phyloP scores from a whole-genome alignment of 2,888 invertebrate species.

The Drosophila kuntzei region DNA sequence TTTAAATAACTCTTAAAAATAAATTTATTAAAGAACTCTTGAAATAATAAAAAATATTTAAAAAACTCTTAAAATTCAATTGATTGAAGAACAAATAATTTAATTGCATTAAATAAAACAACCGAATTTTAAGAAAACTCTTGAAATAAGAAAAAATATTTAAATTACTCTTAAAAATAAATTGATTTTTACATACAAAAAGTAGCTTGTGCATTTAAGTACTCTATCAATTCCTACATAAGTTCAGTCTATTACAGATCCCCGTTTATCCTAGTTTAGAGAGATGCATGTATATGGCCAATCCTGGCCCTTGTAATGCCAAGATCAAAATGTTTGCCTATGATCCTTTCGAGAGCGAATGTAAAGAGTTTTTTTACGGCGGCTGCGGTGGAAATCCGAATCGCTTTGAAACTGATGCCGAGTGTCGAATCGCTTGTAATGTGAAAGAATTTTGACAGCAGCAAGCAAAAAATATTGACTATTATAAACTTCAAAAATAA shows the following conservation, averaged over 20 bases:
- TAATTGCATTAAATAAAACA: too few relatives aligned
- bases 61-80: too few relatives aligned
- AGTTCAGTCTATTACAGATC: not conserved
- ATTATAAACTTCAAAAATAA: not conserved
- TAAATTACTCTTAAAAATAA: too few relatives aligned
- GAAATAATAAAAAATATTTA: too few relatives aligned
- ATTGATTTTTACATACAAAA: too few relatives aligned
- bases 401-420: conserved; percentile 31
- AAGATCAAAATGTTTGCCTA: conserved; percentile 32
- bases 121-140: too few relatives aligned
- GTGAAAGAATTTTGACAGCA: conserved; percentile 17
- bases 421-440: conserved; percentile 28
- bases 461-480: not conserved
- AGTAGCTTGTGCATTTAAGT: too few relatives aligned
- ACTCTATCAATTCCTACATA: too few relatives aligned
- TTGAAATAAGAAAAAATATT: too few relatives aligned
- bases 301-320: conserved; percentile 37
- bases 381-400: conserved; percentile 62
- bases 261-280: conserved; percentile 11
- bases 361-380: conserved; percentile 38
- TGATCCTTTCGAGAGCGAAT: conserved; percentile 22
- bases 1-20: too few relatives aligned
- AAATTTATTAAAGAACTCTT: too few relatives aligned
- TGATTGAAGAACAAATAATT: too few relatives aligned
- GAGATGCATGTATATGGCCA: conserved; percentile 24